phyloP scores from a whole-genome alignment of 1,140 invertebrate species.

The Halictus rubicundus region DNA sequence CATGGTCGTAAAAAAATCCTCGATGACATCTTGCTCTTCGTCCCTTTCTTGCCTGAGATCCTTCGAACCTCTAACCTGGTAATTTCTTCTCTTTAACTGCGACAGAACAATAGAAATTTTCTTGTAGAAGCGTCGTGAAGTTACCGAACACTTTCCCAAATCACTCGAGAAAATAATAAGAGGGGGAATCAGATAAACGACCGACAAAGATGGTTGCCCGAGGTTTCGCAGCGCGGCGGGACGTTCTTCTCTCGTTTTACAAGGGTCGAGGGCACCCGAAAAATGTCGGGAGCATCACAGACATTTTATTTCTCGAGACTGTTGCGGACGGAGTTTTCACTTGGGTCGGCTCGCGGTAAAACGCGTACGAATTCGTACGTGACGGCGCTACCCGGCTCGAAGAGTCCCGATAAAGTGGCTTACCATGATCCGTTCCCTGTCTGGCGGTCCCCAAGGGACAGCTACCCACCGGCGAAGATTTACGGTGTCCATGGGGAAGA shows the following conservation, averaged over 20 bases:
- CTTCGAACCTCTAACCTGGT: no score
- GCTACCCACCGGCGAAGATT: conserved; percentile 47
- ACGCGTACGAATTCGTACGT: conserved; percentile 29
- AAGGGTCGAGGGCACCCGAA: background rate
- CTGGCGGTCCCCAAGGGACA: conserved; percentile 12
- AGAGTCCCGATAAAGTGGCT: conserved; percentile 50
- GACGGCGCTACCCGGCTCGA: background rate
- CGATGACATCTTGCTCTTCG: background rate
- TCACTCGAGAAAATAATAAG: no score
- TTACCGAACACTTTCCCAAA: no score
- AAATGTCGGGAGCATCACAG: background rate
- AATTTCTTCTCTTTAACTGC: no score
- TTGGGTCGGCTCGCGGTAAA: conserved; percentile 1
- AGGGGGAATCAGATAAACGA: no score
- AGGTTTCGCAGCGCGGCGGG: no score
- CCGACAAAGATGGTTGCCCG: no score
- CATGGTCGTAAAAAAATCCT: conserved; percentile 1
- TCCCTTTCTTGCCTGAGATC: background rate
- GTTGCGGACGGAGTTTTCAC: no score
- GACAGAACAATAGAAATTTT: no score
- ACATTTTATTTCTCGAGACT: background rate
- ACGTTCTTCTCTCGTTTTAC: background rate
- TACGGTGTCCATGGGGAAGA: conserved; percentile 57
- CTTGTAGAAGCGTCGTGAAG: no score
- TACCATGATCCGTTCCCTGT: conserved; percentile 43